Conservation (phyloP, 1,140 invertebrate species). For the Pectinophora gossypiella region DNA sequence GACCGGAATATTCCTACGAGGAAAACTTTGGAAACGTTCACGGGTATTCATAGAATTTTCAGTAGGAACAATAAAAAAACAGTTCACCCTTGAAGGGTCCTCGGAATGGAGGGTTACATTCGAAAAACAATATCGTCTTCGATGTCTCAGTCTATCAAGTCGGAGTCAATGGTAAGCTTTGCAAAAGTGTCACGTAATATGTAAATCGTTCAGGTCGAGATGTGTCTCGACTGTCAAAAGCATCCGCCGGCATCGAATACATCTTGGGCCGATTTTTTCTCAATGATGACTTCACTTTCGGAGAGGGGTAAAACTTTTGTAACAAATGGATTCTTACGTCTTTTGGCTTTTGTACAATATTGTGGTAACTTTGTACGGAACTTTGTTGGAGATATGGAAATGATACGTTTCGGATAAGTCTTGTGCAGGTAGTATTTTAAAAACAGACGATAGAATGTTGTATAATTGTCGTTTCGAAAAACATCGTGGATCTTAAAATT, state of each 20-base stretch:
- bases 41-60: conserved; percentile 41
- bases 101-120: conserved; percentile 41
- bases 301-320: conserved; percentile 30
- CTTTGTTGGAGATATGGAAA: background rate
- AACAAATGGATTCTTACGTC: conserved; percentile 3
- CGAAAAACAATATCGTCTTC: conserved; percentile 67
- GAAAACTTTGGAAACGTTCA: conserved; percentile 9
- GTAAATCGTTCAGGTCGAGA: conserved; percentile 71
- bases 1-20: background rate
- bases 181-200: conserved; percentile 73
- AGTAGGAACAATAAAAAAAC: conserved; percentile 49
- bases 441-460: too few species aligned
- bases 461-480: too few species aligned
- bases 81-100: conserved; percentile 38
- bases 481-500: background rate
- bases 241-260: conserved; percentile 43
- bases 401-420: background rate
- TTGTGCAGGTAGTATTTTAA: background rate
- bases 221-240: conserved; percentile 69
- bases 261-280: conserved; percentile 52
- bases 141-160: conserved; percentile 65
- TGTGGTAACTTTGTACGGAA: background rate
- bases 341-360: background rate
- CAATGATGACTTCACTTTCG: conserved; percentile 53
- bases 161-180: conserved; percentile 62